Percentiles rank a stretch among this genome's conserved stretches.
These are phyloP conservation scores for Vannuccia rotundouncinata DNA, from an alignment of 2,888 invertebrate species.

Conservation along the genomic window DNA sequence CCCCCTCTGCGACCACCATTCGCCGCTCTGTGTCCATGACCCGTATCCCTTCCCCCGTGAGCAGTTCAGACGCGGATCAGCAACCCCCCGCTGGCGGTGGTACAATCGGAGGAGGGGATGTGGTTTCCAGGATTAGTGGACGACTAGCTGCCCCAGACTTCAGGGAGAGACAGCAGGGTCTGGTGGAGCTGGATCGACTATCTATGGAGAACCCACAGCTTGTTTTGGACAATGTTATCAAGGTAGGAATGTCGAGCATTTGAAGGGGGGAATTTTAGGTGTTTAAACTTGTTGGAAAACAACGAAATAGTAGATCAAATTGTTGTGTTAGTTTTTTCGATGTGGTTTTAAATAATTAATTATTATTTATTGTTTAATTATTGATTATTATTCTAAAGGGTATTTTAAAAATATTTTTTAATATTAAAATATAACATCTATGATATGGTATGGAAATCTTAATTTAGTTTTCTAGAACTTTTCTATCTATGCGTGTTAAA, in stretches of 20 bases:
- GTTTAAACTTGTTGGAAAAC: too few relatives aligned
- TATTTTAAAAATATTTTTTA: too few relatives aligned
- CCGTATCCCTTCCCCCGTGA: not conserved
- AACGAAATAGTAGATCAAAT: too few relatives aligned
- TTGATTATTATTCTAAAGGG: too few relatives aligned
- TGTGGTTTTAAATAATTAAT: too few relatives aligned
- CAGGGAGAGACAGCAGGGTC: constrained; percentile 50
- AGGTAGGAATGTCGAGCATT: constrained; percentile 44
- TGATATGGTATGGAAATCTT: too few relatives aligned
- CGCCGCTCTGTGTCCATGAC: not conserved
- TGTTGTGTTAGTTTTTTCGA: too few relatives aligned
- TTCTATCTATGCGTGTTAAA: too few relatives aligned
- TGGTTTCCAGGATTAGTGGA: constrained; percentile 46
- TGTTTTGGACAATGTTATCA: constrained; percentile 48
- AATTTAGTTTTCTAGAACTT: too few relatives aligned
- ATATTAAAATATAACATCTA: too few relatives aligned
- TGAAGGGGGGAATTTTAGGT: too few relatives aligned
- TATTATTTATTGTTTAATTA: too few relatives aligned
- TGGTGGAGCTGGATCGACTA: constrained; percentile 49
- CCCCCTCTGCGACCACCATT: not conserved
- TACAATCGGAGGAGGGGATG: constrained; percentile 42
- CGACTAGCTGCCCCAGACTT: constrained; percentile 50
- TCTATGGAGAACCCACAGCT: constrained; percentile 46
- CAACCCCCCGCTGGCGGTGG: not conserved
- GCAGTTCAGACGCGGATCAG: not conserved